phyloP scores from a whole-genome alignment of 23 tunicate genomes.

The Trididemnum nubilum region DNA sequence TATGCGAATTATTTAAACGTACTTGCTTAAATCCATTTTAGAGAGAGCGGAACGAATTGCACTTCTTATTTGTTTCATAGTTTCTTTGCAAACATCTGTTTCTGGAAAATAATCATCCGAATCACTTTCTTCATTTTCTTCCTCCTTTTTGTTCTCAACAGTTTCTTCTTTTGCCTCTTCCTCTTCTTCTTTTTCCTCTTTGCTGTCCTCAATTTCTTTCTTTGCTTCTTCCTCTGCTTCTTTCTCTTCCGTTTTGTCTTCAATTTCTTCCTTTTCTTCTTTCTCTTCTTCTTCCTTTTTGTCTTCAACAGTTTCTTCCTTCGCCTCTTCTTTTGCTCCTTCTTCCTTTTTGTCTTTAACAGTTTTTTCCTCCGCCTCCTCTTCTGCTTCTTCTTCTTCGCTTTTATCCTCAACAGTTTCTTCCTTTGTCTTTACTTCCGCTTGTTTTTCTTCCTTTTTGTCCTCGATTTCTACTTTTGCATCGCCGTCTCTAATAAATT shows the following conservation, averaged over 20 bases:
- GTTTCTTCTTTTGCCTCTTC: not conserved
- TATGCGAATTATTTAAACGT: no score
- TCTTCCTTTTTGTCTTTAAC: not conserved
- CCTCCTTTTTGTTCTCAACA: not conserved
- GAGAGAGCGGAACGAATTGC: not conserved
- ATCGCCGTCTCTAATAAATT: not conserved
- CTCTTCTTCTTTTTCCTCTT: not conserved
- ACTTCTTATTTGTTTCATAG: not conserved
- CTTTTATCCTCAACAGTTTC: not conserved
- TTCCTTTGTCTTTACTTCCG: not conserved
- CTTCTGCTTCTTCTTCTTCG: not conserved
- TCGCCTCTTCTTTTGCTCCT: not conserved
- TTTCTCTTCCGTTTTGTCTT: not conserved
- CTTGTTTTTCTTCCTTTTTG: not conserved
- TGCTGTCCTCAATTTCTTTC: not conserved
- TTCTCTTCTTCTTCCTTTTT: not conserved
- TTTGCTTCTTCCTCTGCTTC: not conserved
- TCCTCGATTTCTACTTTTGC: not conserved
- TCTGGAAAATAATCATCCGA: not conserved
- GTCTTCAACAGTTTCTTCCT: not conserved
- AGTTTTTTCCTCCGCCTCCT: not conserved
- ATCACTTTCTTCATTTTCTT: not conserved
- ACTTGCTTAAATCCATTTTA: constrained; percentile 12
- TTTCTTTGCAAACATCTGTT: not conserved
- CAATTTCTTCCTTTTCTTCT: not conserved